phyloP scores from a whole-genome alignment of 2,888 invertebrate species.

The Temnothorax rugatulus region DNA sequence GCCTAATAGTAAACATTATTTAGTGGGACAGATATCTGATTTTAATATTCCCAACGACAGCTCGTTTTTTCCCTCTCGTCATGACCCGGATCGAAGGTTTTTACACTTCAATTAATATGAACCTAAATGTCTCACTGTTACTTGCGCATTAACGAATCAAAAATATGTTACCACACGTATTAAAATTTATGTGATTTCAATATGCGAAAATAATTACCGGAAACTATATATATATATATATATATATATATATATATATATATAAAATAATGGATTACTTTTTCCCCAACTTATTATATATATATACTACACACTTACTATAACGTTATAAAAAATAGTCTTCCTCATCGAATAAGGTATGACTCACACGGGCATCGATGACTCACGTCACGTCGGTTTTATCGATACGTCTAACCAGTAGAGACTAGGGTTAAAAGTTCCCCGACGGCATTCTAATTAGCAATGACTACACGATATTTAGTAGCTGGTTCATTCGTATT shows the following conservation, averaged over 20 bases:
- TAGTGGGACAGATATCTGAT: not conserved
- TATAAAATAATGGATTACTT: too few species aligned
- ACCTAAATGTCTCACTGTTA: not conserved
- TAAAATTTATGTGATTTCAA: not conserved
- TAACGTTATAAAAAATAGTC: conserved; percentile 15
- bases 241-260: too few species aligned
- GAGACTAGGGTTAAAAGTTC: conserved; percentile 10
- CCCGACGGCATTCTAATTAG: conserved; percentile 35
- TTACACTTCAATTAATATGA: not conserved
- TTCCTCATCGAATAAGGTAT: not conserved
- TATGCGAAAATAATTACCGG: not conserved
- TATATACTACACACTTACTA: too few species aligned
- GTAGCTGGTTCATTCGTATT: conserved; percentile 37
- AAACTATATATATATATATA: not conserved
- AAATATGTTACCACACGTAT: not conserved
- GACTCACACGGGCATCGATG: conserved; percentile 17
- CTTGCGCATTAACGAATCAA: not conserved
- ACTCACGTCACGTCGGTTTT: conserved; percentile 23
- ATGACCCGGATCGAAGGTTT: not conserved
- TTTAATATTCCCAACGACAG: conserved; percentile 5
- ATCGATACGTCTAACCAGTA: not conserved
- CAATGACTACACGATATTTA: conserved; percentile 27
- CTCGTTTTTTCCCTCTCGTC: not conserved
- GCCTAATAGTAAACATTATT: not conserved
- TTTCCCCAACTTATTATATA: too few species aligned